Evolutionary conservation across 2,888 invertebrate genomes (phyloP).

Genomic region (Acrobasis repandana): DNA sequence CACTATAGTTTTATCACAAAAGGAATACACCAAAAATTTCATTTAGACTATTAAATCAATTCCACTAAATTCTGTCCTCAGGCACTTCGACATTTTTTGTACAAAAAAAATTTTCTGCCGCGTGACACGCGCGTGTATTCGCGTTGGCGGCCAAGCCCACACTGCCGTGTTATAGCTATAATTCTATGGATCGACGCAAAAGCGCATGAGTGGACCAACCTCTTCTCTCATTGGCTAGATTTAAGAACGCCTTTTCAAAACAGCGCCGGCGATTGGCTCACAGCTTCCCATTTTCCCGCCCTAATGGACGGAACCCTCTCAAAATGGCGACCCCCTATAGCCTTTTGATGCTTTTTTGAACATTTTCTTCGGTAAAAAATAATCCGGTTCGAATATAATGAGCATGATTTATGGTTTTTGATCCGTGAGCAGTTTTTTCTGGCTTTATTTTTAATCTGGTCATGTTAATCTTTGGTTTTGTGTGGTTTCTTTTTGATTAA

Average conservation of each 20-base stretch:
- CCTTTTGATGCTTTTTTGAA: conserved; percentile 80
- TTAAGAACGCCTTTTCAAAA: conserved; percentile 69
- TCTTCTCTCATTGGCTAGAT: conserved; percentile 57
- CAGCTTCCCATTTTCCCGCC: conserved; percentile 69
- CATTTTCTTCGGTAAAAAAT: conserved; percentile 81
- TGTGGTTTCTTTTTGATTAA: conserved; percentile 69
- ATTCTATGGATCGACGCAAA: conserved; percentile 76
- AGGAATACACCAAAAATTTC: conserved; percentile 52
- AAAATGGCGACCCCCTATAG: conserved; percentile 80
- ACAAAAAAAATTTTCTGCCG: conserved; percentile 50
- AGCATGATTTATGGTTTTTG: conserved; percentile 81
- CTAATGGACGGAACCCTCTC: conserved; percentile 68
- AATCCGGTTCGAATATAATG: conserved; percentile 82
- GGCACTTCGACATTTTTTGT: conserved; percentile 73
- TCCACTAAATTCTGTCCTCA: conserved; percentile 55
- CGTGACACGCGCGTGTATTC: conserved; percentile 55
- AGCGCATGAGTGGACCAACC: conserved; percentile 72
- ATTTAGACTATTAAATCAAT: conserved; percentile 34
- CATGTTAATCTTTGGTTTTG: conserved; percentile 75
- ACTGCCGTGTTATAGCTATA: conserved; percentile 79
- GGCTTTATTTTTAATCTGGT: conserved; percentile 68
- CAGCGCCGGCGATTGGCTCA: conserved; percentile 51
- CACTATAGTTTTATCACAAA: conserved; percentile 52
- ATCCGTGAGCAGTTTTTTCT: conserved; percentile 67
- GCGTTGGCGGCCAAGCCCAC: conserved; percentile 73